Evolutionary conservation across 2,888 invertebrate species (phyloP), one percentile per base, ranked within the genome.

Genomic region (Hyalella azteca): DNA sequence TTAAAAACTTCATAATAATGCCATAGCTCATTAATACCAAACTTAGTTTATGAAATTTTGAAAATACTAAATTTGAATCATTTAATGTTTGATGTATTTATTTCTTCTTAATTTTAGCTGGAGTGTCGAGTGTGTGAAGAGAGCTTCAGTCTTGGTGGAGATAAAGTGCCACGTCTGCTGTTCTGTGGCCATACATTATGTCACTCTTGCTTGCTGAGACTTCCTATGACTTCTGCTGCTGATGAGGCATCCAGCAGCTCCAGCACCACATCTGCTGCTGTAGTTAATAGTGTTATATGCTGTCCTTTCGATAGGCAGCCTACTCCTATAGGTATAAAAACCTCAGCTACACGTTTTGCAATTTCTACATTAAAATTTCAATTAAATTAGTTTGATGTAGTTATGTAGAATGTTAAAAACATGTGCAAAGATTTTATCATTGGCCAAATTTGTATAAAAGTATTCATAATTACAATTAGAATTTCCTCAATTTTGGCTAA

Each of bases 271-370:
- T 29, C 41, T 4, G 39, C 73, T 3, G 39, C 45, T 26, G n/a
- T 22, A 41, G 41, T 40, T 26, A 81, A 75, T 32, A 79, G 79
- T 59, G 86, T 88, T 3, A 87, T 91, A 26, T 87, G 89, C 1
- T 91, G 91, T 86, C 91, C 91, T 0, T 91, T 91, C 85, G 91
- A 91, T 85, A 86, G 91, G 76, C 90, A 90, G 84, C 89, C 90
- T 0, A 91, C 90, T 2, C 88, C 89, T 40, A 87, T 90, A 48
- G 88, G 88, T 87, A 39, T 13, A 60, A 22, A n/a, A 4, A 29
- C 11, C 22, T 4, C 5, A 9, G 15, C 4, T 49, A 54, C 22
- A 22, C 9, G 2, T n/a, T n/a, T 5, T 26, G 22, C 26, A 26
- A 22, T 54, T 22, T 54, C 26, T 4, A 5, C n/a, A 22, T 22